Evolutionary conservation across 2,888 invertebrate species (phyloP).

Genomic region (Sipha maydis): DNA sequence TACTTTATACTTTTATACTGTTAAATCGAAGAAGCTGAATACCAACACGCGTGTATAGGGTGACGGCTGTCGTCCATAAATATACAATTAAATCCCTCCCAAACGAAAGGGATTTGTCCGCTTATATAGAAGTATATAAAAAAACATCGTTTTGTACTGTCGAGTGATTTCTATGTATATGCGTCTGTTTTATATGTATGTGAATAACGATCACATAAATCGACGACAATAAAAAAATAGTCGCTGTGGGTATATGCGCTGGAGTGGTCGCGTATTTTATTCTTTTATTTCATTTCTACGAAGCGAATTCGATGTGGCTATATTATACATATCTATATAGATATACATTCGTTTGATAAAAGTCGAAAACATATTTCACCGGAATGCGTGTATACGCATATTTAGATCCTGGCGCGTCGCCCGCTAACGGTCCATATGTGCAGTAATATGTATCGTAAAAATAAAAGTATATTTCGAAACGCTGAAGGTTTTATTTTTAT

Average conservation of each 20-base stretch:
- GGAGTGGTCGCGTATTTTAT: background rate
- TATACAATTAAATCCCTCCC: slow-evolving; percentile 46
- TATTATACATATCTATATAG: background rate
- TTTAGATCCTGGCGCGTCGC: slow-evolving; percentile 1
- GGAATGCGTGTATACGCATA: background rate
- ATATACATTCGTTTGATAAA: background rate
- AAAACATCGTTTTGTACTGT: slow-evolving; percentile 19
- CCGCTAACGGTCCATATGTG: background rate
- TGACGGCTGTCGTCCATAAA: slow-evolving; percentile 45
- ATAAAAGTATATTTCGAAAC: background rate
- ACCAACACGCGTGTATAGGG: background rate
- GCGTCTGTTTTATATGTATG: background rate
- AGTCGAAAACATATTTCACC: background rate
- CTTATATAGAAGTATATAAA: background rate
- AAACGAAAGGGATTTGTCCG: slow-evolving; percentile 12
- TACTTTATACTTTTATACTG: background rate
- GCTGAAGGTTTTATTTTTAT: background rate
- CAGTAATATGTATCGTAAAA: background rate
- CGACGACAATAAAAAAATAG: background rate
- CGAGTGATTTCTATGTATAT: background rate
- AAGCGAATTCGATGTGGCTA: background rate
- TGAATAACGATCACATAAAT: slow-evolving; percentile 22
- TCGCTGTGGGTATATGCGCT: background rate
- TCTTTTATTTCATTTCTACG: background rate
- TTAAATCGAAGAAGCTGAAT: background rate